Conservation (phyloP, 2,888 invertebrate genomes). For the Chloroclysta siterata region DNA sequence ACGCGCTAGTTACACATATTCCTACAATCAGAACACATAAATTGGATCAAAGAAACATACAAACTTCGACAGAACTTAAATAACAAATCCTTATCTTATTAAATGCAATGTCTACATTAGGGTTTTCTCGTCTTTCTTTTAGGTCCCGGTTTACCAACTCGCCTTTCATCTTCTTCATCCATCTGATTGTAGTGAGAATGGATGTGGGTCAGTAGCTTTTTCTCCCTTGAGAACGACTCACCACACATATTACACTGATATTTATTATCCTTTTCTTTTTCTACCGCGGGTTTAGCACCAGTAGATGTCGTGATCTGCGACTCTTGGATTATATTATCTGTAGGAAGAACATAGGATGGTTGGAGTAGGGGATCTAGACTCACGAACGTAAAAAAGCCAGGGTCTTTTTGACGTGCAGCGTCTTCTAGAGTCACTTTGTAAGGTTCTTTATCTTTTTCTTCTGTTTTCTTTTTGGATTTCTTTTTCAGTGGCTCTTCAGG, state of each 20-base stretch:
- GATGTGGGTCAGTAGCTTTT: slow-evolving; percentile 73
- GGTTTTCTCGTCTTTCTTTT: slow-evolving; percentile 50
- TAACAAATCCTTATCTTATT: slow-evolving; percentile 12
- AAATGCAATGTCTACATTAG: slow-evolving; percentile 27
- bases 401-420: slow-evolving; percentile 56
- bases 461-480: slow-evolving; percentile 55
- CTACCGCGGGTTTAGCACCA: slow-evolving; percentile 42
- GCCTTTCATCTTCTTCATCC: slow-evolving; percentile 67
- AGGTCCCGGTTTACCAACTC: slow-evolving; percentile 46
- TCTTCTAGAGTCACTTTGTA: slow-evolving; percentile 64
- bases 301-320: slow-evolving; percentile 77
- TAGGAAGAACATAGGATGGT: slow-evolving; percentile 76
- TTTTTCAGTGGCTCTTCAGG: slow-evolving; percentile 58
- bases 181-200: slow-evolving; percentile 73
- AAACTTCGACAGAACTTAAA: slow-evolving; percentile 15
- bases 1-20: background rate
- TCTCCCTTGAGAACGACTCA: slow-evolving; percentile 70
- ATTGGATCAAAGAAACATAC: slow-evolving; percentile 3
- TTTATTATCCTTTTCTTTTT: slow-evolving; percentile 51
- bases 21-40: slow-evolving; percentile 1
- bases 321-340: slow-evolving; percentile 75
- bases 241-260: slow-evolving; percentile 76
- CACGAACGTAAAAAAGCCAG: slow-evolving; percentile 74
- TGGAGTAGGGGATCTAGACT: slow-evolving; percentile 76
- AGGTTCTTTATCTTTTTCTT: slow-evolving; percentile 50